Evolutionary conservation across 2,888 invertebrate species (phyloP), one percentile per base, ranked within the genome.

Genomic region (Baccha elongata): DNA sequence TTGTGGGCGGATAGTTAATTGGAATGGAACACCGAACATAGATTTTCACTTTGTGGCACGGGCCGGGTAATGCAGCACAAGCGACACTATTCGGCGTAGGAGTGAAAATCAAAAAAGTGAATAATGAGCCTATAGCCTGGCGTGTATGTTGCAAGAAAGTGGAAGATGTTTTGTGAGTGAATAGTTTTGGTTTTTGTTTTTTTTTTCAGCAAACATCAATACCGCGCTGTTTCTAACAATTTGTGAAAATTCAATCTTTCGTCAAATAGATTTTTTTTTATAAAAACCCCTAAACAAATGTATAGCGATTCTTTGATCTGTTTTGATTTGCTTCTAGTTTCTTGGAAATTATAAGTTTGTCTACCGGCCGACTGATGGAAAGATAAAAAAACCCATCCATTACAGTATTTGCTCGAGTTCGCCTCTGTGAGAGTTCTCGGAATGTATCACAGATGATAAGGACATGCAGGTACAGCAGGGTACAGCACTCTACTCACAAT

Each of bases 1-100:
- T 83, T 83, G 83, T 83, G 78, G 83, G 83, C 83, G 83, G 78
- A 78, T 83, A 78, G 83, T 83, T 83, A 83, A 83, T 83, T 83
- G 83, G 83, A 78, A 83, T 83, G 68, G 78, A 83, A 73, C 72
- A 44, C 78, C 62, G 72, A 83, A 83, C 83, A 83, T 83, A 83
- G 83, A 78, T 83, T 78, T 83, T 83, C 83, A 83, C 83, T 83
- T 83, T 83, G 64, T 68, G 68, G 78, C 71, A 55, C 40, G 42
- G 55, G 44, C 46, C 13, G 37, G 15, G 37, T 40, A n/a, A 44
- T 44, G 29, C 26, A 44, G 29, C 19, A 58, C 60, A 48, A 32
- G 29, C 74, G 58, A 72, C 67, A 62, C 67, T 55, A 35, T 48
- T 55, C 55, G 53, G 35, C 68, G 83, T 83, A 64, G 78, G 78